A percentile compares a stretch with the other conserved stretches of the same genome.
phyloP scores from a whole-genome alignment of 2,888 invertebrate species.

The Autographa pulchrina region DNA sequence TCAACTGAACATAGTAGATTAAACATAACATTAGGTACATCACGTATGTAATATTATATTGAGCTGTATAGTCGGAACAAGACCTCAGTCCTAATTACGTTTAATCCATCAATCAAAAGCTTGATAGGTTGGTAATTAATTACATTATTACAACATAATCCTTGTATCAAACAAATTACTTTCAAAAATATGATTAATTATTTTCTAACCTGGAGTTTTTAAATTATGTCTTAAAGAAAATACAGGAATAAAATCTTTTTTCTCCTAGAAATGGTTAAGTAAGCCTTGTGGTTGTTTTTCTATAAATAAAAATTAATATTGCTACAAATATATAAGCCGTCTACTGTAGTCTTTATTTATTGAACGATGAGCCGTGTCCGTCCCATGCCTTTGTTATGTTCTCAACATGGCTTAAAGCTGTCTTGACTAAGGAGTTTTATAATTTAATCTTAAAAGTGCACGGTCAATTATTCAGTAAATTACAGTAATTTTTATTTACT shows the following conservation, averaged over 20 bases:
- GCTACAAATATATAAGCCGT: slow-evolving; percentile 25
- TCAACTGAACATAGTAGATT: neutral
- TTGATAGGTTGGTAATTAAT: slow-evolving; percentile 1
- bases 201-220: neutral
- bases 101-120: slow-evolving; percentile 3
- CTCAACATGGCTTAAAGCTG: slow-evolving; percentile 15
- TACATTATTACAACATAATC: slow-evolving; percentile 1
- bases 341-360: slow-evolving; percentile 16
- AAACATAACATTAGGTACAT: neutral
- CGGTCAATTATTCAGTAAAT: too few relatives aligned
- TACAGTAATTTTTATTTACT: too few relatives aligned
- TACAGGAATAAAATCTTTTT: neutral
- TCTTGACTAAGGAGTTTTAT: neutral
- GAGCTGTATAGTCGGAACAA: neutral
- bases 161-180: neutral
- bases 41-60: neutral
- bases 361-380: slow-evolving; percentile 5
- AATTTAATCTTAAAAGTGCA: too few relatives aligned
- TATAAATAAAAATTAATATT: neutral
- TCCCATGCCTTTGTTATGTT: slow-evolving; percentile 20
- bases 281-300: neutral
- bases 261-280: neutral
- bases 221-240: neutral
- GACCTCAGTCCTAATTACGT: neutral
- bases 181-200: neutral